These are phyloP conservation scores for Chrysaora quinquecirrha DNA, from an alignment of 30 jellyfish, hydroid and myxozoan genomes.

Conservation along the genomic window DNA sequence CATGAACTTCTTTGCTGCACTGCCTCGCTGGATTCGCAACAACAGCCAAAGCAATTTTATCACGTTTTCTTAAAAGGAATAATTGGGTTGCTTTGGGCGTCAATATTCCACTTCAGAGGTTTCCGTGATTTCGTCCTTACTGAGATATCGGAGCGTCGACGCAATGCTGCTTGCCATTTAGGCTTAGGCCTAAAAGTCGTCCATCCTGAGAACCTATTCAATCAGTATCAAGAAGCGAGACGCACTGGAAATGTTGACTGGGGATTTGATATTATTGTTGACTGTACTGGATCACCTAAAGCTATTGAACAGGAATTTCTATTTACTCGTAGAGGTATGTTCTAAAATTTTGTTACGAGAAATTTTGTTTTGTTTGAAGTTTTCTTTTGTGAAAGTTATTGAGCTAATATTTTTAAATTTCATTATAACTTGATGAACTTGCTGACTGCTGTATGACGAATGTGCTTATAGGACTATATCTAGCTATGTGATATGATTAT, in stretches of 20 bases:
- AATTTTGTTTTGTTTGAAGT: no score
- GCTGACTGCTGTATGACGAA: no score
- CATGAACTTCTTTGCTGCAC: no score
- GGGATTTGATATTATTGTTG: slow-evolving; percentile 96
- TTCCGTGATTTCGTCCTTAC: slow-evolving; percentile 78
- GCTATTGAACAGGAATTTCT: slow-evolving; percentile 90
- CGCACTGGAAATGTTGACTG: slow-evolving; percentile 78
- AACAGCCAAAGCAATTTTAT: no score
- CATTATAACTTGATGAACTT: no score
- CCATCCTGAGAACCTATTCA: slow-evolving; percentile 86
- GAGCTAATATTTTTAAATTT: no score
- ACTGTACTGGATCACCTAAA: slow-evolving; percentile 96
- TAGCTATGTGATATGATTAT: no score
- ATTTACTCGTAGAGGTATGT: slow-evolving; percentile 81
- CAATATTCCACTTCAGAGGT: slow-evolving; percentile 92
- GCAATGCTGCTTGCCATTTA: slow-evolving; percentile 60
- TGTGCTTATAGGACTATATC: no score
- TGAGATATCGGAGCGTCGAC: slow-evolving; percentile 85
- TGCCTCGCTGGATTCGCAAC: no score
- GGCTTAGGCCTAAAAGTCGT: slow-evolving; percentile 85
- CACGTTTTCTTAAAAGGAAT: slow-evolving; percentile 74
- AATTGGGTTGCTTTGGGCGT: slow-evolving; percentile 94
- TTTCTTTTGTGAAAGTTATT: no score
- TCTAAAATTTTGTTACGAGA: no score
- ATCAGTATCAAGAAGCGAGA: slow-evolving; percentile 75